Conservation (phyloP, 2,888 invertebrate genomes). For the Dyspetes luteomarginatus region DNA sequence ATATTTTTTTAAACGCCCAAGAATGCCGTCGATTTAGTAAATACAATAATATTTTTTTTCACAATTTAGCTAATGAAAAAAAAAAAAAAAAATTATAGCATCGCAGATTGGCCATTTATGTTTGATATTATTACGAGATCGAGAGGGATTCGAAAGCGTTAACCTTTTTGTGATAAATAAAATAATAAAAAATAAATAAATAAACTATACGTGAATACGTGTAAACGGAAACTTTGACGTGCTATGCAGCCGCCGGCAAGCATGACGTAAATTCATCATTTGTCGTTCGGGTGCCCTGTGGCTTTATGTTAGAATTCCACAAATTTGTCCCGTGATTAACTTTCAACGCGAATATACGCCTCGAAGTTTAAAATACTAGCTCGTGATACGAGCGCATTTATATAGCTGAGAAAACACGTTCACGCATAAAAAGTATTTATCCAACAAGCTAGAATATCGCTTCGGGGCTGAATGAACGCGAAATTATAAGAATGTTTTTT, state of each 20-base stretch:
- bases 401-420: constrained; percentile 29
- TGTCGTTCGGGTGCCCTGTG: constrained; percentile 21
- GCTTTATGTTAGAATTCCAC: constrained; percentile 31
- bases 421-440: constrained; percentile 40
- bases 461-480: constrained; percentile 22
- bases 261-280: constrained; percentile 52
- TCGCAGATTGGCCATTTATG: not conserved
- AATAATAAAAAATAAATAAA: too few species aligned
- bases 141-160: too few species aligned
- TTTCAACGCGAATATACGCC: constrained; percentile 43
- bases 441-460: constrained; percentile 26
- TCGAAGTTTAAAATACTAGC: constrained; percentile 29
- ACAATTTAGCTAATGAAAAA: too few species aligned
- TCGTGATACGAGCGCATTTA: constrained; percentile 17
- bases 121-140: not conserved
- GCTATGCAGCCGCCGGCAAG: constrained; percentile 12
- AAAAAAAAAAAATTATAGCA: too few species aligned
- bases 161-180: too few species aligned
- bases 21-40: too few species aligned
- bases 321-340: constrained; percentile 63
- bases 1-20: too few species aligned
- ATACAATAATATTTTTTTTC: too few species aligned
- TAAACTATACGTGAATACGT: constrained; percentile 1
- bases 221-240: constrained; percentile 20
- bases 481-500: not conserved